Evolutionary conservation across 2,888 invertebrate species (phyloP).

Genomic region (Cosmorhoe ocellata): DNA sequence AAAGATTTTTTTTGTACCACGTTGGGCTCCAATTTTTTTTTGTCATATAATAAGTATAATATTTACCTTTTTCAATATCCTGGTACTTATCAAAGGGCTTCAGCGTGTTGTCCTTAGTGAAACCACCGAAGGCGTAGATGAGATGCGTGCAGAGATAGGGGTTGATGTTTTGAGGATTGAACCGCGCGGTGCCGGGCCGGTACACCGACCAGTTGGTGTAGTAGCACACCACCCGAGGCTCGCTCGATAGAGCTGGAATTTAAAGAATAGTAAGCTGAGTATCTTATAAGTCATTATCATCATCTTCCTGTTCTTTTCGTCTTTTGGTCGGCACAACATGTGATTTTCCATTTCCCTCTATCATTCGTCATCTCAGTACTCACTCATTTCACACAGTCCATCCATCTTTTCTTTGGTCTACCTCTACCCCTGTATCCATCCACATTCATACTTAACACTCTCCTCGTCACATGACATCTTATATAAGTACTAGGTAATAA

Average conservation of each 20-base stretch:
- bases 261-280: constrained; percentile 5
- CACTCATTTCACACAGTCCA: no score
- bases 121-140: constrained; percentile 95
- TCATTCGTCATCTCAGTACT: no score
- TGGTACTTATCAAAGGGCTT: constrained; percentile 97
- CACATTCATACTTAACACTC: no score
- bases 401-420: no score
- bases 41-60: no score
- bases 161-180: constrained; percentile 96
- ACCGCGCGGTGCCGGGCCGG: constrained; percentile 94
- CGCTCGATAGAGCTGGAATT: constrained; percentile 63
- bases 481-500: no score
- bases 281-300: no score
- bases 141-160: constrained; percentile 97
- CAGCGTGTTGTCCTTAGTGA: constrained; percentile 94
- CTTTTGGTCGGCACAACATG: no score
- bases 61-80: constrained; percentile 95
- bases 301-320: no score
- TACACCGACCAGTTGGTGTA: constrained; percentile 98
- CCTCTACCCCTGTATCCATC: no score
- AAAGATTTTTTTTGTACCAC: neutral
- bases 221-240: constrained; percentile 93
- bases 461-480: no score
- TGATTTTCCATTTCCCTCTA: no score
- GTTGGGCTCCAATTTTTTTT: constrained; percentile 5